Evolutionary conservation across 64 coral and sea anemone genomes (phyloP).

Genomic region (Stichodactyla helianthus): DNA sequence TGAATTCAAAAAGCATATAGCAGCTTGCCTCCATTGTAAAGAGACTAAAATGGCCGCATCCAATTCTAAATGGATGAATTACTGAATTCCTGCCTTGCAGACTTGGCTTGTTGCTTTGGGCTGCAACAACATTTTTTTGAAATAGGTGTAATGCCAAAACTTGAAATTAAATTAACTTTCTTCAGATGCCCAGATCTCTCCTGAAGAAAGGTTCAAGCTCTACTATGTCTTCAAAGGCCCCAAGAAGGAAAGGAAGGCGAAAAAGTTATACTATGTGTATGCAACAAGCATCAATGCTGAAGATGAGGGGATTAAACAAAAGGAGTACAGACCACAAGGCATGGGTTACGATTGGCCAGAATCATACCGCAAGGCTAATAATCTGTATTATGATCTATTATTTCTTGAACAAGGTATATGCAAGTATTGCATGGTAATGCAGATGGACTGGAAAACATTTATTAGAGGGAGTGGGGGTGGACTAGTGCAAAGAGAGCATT

Average conservation of each 20-base stretch:
- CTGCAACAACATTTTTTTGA: too few species aligned
- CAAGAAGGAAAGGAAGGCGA: slow-evolving; percentile 51
- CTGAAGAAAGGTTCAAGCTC: slow-evolving; percentile 90
- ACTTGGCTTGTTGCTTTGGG: too few species aligned
- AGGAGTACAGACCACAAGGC: slow-evolving; percentile 81
- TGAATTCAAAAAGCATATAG: too few species aligned
- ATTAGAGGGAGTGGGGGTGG: too few species aligned
- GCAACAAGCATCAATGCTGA: slow-evolving; percentile 71
- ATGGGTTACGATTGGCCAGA: slow-evolving; percentile 98
- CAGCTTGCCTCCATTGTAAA: too few species aligned
- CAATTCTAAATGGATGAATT: too few species aligned
- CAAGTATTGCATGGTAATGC: too few species aligned
- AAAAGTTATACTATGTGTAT: slow-evolving; percentile 92
- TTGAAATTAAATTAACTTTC: background rate
- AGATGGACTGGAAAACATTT: too few species aligned
- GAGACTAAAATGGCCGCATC: too few species aligned
- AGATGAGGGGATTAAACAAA: slow-evolving; percentile 84
- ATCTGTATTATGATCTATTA: slow-evolving; percentile 89
- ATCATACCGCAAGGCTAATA: slow-evolving; percentile 94
- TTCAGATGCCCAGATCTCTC: slow-evolving; percentile 87
- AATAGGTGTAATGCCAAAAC: background rate
- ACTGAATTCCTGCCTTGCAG: too few species aligned
- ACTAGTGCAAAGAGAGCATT: too few species aligned
- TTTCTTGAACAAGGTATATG: slow-evolving; percentile 88
- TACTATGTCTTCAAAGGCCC: slow-evolving; percentile 99